Conservation (phyloP, 2,888 invertebrate genomes). For the Spilarctia lutea region DNA sequence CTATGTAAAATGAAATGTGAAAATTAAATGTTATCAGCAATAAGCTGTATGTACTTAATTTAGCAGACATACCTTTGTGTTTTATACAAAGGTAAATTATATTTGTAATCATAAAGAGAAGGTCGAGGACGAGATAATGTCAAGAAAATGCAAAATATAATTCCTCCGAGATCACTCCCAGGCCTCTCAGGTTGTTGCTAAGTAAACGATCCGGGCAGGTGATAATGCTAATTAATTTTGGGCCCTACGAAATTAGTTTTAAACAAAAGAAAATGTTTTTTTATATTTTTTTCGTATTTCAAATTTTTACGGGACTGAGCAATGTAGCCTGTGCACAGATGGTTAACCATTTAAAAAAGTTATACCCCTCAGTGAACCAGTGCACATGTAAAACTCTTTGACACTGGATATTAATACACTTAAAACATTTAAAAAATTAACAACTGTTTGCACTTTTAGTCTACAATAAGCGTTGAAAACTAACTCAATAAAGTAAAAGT, state of each 20-base stretch:
- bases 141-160: constrained; percentile 10
- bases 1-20: no score
- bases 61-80: not conserved
- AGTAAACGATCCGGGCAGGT: constrained; percentile 6
- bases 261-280: constrained; percentile 14
- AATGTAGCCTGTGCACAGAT: not conserved
- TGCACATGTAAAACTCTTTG: not conserved
- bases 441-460: not conserved
- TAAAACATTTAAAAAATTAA: not conserved
- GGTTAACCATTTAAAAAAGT: constrained; percentile 1
- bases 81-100: not conserved
- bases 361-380: not conserved
- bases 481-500: not conserved
- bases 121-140: constrained; percentile 6
- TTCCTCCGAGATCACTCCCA: not conserved
- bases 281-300: not conserved
- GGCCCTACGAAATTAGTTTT: constrained; percentile 24
- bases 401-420: not conserved
- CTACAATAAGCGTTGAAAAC: not conserved
- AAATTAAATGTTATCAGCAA: no score
- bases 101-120: not conserved
- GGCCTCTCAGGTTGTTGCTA: not conserved
- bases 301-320: not conserved
- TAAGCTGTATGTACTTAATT: not conserved
- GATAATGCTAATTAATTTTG: constrained; percentile 35